Evolutionary conservation across 2,888 invertebrate species (phyloP).

Genomic region (Hirtodrosophila duncani): DNA sequence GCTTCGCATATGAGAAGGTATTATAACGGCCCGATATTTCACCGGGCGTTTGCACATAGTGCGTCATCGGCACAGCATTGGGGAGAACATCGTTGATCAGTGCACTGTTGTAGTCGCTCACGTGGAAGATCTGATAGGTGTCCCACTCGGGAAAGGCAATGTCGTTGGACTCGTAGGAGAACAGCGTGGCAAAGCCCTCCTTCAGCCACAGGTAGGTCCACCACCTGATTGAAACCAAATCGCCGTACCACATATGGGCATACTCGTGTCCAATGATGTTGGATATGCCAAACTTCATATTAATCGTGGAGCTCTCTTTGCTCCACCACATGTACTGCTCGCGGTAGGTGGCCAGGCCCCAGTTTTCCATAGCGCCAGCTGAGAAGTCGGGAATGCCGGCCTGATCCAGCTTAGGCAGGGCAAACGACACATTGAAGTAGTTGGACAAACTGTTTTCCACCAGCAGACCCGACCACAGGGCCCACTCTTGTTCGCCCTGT

Average conservation of each 20-base stretch:
- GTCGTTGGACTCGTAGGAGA: slow-evolving; percentile 69
- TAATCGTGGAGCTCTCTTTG: slow-evolving; percentile 57
- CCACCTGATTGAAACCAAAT: slow-evolving; percentile 84
- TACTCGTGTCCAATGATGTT: slow-evolving; percentile 82
- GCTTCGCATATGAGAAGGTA: slow-evolving; percentile 90
- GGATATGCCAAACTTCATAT: slow-evolving; percentile 77
- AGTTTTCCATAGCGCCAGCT: slow-evolving; percentile 96
- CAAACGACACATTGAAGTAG: slow-evolving; percentile 86
- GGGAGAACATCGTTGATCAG: slow-evolving; percentile 45
- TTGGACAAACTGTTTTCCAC: slow-evolving; percentile 85
- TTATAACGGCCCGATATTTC: slow-evolving; percentile 91
- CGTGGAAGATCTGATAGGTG: slow-evolving; percentile 84
- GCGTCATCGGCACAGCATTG: slow-evolving; percentile 82
- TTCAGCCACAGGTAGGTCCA: slow-evolving; percentile 87
- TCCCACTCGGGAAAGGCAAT: slow-evolving; percentile 82
- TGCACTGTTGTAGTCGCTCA: slow-evolving; percentile 81
- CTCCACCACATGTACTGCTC: slow-evolving; percentile 74
- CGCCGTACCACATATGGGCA: slow-evolving; percentile 89
- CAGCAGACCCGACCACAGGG: slow-evolving; percentile 85
- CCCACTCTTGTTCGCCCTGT: slow-evolving; percentile 81
- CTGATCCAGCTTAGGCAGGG: slow-evolving; percentile 91
- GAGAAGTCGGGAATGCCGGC: slow-evolving; percentile 91
- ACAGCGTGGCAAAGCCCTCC: slow-evolving; percentile 82
- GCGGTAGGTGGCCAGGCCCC: slow-evolving; percentile 88
- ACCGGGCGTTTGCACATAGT: slow-evolving; percentile 88